Percentiles rank a stretch among this genome's conserved stretches.
These are phyloP conservation scores for Halictus ligatus DNA, from an alignment of 2,888 invertebrate species.

Conservation along the genomic window DNA sequence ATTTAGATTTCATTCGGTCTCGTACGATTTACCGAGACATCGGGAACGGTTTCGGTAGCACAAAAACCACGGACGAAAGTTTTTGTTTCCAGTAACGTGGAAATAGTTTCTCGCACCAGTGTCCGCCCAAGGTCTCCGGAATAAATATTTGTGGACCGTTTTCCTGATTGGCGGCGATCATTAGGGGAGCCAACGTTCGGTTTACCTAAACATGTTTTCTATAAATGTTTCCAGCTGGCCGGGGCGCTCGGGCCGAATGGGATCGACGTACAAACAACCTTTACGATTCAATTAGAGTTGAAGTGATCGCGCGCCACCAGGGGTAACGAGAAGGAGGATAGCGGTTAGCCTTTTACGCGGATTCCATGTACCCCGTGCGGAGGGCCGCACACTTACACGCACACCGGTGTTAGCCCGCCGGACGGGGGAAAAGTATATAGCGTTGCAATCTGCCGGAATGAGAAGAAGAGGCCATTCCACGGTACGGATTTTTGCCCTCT, in stretches of 20 bases:
- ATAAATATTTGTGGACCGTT: background rate
- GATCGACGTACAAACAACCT: slow-evolving; percentile 45
- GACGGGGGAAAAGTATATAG: slow-evolving; percentile 23
- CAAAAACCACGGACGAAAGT: background rate
- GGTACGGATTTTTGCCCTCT: slow-evolving; percentile 59
- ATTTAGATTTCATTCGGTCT: background rate
- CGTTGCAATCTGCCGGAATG: slow-evolving; percentile 35
- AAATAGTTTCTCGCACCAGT: background rate
- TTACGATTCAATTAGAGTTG: slow-evolving; percentile 47
- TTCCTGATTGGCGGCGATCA: slow-evolving; percentile 16
- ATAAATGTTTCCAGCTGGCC: slow-evolving; percentile 9
- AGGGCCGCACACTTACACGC: background rate
- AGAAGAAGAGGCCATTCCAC: slow-evolving; percentile 24
- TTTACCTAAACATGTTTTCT: background rate
- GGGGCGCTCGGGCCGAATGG: background rate
- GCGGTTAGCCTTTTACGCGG: slow-evolving; percentile 21
- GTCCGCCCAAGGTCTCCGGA: background rate
- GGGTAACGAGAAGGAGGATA: slow-evolving; percentile 46
- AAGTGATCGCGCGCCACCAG: slow-evolving; percentile 17
- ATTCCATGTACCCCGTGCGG: background rate
- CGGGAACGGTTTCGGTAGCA: background rate
- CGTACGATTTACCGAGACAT: background rate
- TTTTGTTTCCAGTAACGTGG: background rate
- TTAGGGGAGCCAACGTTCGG: background rate
- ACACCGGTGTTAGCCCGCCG: background rate